Evolutionary conservation across 2,113 vertebrate genomes (phyloP), one percentile per base, ranked within the genome.

Genomic region (Camelus dromedarius): DNA sequence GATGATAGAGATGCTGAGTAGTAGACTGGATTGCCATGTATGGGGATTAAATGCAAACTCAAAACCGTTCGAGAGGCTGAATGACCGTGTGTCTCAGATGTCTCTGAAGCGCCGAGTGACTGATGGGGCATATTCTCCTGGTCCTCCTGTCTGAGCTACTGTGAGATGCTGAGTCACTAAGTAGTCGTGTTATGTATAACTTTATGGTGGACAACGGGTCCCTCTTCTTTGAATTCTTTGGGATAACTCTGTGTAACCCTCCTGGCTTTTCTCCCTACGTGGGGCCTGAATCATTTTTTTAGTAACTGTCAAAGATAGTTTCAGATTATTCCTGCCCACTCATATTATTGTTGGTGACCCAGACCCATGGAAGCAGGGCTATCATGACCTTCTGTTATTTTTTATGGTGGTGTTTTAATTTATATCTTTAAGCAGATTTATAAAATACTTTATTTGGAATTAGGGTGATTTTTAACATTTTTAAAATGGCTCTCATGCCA

Each of bases 391-490:
- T 73, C 80, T 81, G 35, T 79, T 35, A 87, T 79, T 83, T 80
- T 95, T 94, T 38, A 72, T 77, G 46, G 28, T 82, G 62, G 58
- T 85, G 64, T 83, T 95, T 86, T 75, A 93, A 69, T 26, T 80
- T 93, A 83, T n/a, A 38, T 75, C 91, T 97, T 95, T 95, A 54
- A 73, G 93, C 93, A 95, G 60, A 26, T 92, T 87, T 96, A 96
- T 96, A 62, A 97, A 94, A 77, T 77, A 77, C 54, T 95, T 95
- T 76, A 35, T 97, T 97, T 97, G 50, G 32, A 62, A 42, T 95
- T 97, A 94, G 72, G 18, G 56, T 92, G 89, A 76, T 42, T 92
- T 84, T 77, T 95, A 70, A 72, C 5, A 58, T 88, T 87, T 76
- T 70, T 38, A 46, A 48, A n/a, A 0, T 89, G 80, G 35, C 87